Percentiles rank a stretch among this genome's conserved stretches.
Evolutionary conservation across 2,797 vertebrate species (phyloP).

Genomic region (Calcarius lapponicus): DNA sequence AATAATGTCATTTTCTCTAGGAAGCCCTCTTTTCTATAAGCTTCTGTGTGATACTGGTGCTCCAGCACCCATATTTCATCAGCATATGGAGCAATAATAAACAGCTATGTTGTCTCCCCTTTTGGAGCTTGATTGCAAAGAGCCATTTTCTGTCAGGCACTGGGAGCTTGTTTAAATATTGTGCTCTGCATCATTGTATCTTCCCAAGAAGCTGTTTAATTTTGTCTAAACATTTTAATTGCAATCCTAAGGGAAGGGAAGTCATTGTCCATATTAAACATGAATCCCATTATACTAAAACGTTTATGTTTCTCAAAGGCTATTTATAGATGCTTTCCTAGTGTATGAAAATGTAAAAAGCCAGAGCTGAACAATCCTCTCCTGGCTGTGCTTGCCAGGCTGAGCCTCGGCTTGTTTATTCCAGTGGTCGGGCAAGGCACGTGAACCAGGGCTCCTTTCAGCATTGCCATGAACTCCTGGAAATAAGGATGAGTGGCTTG

Average conservation of each 20-base stretch:
- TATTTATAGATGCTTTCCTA: constrained; percentile 60
- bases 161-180: constrained; percentile 45
- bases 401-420: neutral
- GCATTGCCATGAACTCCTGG: neutral
- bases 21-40: neutral
- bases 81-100: constrained; percentile 4
- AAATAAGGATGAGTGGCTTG: neutral
- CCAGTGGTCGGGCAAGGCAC: neutral
- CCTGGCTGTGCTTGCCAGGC: neutral
- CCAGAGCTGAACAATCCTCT: constrained; percentile 30
- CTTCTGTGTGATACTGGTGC: neutral
- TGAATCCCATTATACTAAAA: constrained; percentile 66
- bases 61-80: neutral
- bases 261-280: constrained; percentile 58
- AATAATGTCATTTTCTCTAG: neutral
- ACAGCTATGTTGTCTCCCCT: neutral
- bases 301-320: constrained; percentile 52
- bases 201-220: constrained; percentile 59
- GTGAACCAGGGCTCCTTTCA: neutral
- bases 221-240: constrained; percentile 70
- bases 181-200: constrained; percentile 2
- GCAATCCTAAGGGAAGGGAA: constrained; percentile 46
- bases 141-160: constrained; percentile 32
- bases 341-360: constrained; percentile 28
- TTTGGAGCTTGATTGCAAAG: constrained; percentile 26